These are phyloP conservation scores for Calliopum simillimum DNA, from an alignment of 2,888 invertebrate genomes.

Conservation along the genomic window DNA sequence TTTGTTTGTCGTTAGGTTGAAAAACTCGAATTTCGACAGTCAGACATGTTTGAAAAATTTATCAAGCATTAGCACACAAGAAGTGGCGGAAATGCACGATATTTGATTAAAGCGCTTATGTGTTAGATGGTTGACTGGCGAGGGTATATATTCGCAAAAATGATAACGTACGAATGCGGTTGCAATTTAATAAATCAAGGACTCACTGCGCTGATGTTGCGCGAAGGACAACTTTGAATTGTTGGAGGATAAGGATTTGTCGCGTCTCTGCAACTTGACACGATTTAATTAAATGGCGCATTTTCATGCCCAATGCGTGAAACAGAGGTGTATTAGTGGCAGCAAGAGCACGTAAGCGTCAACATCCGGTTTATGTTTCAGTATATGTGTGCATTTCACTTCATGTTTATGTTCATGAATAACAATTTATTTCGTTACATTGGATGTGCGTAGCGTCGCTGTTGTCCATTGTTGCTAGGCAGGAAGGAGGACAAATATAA, in stretches of 20 bases:
- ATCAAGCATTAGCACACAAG: neutral
- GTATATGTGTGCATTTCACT: no score
- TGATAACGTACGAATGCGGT: no score
- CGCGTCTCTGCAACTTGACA: constrained; percentile 9
- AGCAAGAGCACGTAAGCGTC: no score
- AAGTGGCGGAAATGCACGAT: neutral
- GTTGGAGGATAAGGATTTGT: neutral
- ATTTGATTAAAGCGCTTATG: constrained; percentile 19
- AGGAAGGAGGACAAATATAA: no score
- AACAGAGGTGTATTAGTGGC: neutral
- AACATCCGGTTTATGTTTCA: no score
- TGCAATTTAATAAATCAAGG: constrained; percentile 16
- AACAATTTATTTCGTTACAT: no score
- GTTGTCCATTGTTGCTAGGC: no score
- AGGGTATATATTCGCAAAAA: neutral
- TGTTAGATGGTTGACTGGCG: neutral
- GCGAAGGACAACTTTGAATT: neutral
- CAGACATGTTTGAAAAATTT: no score
- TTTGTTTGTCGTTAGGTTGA: neutral
- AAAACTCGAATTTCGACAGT: constrained; percentile 2
- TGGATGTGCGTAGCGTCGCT: no score
- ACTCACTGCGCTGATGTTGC: neutral
- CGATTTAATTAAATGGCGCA: constrained; percentile 17
- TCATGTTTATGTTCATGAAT: no score
- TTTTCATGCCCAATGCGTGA: neutral